These are phyloP conservation scores for Tubulanus polymorphus DNA, from an alignment of 2,888 invertebrate species.

Conservation along the genomic window DNA sequence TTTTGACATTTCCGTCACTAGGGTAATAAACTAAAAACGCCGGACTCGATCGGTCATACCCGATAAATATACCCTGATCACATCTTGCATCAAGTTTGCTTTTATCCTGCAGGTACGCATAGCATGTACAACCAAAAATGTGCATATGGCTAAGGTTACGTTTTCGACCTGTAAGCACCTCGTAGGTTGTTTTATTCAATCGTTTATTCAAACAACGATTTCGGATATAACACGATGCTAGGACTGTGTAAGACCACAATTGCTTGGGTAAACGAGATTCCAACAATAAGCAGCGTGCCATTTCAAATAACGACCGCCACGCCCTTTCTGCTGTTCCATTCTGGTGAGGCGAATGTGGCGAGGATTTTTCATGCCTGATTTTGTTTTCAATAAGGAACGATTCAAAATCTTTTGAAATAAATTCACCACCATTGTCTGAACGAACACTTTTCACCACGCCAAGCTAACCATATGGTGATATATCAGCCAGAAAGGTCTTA, in stretches of 20 bases:
- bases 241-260: not conserved
- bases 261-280: not conserved
- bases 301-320: conserved; percentile 10
- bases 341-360: conserved; percentile 12
- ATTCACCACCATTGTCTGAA: conserved; percentile 1
- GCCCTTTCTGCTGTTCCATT: conserved; percentile 13
- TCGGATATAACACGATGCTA: conserved; percentile 8
- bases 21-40: conserved; percentile 1
- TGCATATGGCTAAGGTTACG: conserved; percentile 15
- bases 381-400: conserved; percentile 1
- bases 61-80: conserved; percentile 11
- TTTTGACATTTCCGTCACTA: not conserved
- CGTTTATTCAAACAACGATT: conserved; percentile 16
- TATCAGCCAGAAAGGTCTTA: conserved; percentile 13
- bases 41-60: conserved; percentile 10
- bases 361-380: conserved; percentile 7
- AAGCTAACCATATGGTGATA: conserved; percentile 2
- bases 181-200: conserved; percentile 9
- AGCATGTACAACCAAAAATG: conserved; percentile 14
- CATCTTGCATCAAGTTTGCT: conserved; percentile 15
- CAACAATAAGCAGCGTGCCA: conserved; percentile 8
- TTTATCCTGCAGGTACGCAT: no score
- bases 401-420: not conserved
- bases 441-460: not conserved
- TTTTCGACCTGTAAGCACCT: conserved; percentile 6